Percentiles rank a stretch among this genome's conserved stretches.
Conservation (phyloP, 2,797 vertebrate genomes). For the Epinephelus coioides region DNA sequence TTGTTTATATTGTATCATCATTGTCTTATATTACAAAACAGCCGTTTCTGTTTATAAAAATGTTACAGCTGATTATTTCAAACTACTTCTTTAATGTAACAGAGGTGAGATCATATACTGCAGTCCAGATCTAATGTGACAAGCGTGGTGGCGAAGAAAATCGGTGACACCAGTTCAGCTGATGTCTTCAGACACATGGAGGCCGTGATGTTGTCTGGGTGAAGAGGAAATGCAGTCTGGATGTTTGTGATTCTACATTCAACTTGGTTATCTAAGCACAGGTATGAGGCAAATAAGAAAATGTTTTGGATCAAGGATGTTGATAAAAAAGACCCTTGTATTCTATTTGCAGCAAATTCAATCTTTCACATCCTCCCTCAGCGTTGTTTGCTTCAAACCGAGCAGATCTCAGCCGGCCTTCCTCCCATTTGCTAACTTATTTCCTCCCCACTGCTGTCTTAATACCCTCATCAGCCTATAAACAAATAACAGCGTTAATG, state of each 20-base stretch:
- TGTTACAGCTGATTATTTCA: neutral
- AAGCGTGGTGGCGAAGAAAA: neutral
- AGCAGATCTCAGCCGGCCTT: constrained; percentile 46
- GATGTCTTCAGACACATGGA: constrained; percentile 5
- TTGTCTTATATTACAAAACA: neutral
- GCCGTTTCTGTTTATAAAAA: neutral
- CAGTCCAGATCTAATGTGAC: constrained; percentile 1
- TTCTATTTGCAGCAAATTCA: constrained; percentile 46
- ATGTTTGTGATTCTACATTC: constrained; percentile 35
- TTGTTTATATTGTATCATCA: neutral
- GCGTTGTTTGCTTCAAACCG: constrained; percentile 24
- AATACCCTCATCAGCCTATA: constrained; percentile 58
- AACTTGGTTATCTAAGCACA: constrained; percentile 23
- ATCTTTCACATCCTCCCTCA: constrained; percentile 35
- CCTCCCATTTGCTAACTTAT: constrained; percentile 49
- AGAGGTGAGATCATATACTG: constrained; percentile 1
- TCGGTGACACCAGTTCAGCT: constrained; percentile 3
- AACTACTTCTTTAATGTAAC: neutral
- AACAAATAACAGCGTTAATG: constrained; percentile 44
- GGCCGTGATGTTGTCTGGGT: neutral
- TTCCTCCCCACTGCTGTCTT: constrained; percentile 47
- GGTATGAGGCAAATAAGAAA: constrained; percentile 50
- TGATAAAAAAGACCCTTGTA: constrained; percentile 31
- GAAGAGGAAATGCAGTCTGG: constrained; percentile 15
- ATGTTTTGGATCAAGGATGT: constrained; percentile 9